Evolutionary conservation across 2,113 vertebrate species (phyloP).

Genomic region (Castor canadensis): DNA sequence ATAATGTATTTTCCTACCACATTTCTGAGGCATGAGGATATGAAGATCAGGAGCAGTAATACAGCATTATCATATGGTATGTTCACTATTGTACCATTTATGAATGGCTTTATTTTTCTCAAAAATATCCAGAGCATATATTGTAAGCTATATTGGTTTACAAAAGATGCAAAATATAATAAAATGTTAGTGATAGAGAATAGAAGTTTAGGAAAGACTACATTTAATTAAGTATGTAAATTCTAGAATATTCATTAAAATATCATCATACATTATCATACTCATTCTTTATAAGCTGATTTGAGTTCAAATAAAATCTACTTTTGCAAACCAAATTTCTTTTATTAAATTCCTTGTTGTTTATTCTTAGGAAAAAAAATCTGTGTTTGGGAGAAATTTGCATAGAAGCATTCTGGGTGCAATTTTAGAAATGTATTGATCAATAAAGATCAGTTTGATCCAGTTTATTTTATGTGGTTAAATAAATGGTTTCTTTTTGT

Average conservation of each 20-base stretch:
- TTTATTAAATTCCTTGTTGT: not conserved
- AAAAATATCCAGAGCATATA: not conserved
- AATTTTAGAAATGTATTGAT: not conserved
- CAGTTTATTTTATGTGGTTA: not conserved
- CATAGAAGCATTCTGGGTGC: not conserved
- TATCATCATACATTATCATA: not conserved
- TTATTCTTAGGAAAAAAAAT: not conserved
- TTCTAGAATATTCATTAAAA: not conserved
- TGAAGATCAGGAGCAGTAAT: not conserved
- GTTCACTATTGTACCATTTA: not conserved
- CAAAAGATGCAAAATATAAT: not conserved
- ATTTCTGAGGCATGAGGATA: not conserved
- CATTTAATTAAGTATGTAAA: not conserved
- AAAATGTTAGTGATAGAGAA: not conserved
- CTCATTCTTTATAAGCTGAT: not conserved
- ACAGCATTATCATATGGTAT: not conserved
- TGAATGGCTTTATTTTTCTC: constrained; percentile 15
- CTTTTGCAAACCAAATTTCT: not conserved
- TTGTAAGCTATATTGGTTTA: not conserved
- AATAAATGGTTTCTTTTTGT: not conserved
- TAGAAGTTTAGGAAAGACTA: not conserved
- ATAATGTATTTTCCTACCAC: not conserved
- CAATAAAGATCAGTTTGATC: not conserved
- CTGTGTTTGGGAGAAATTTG: not conserved
- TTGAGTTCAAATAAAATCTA: not conserved